phyloP scores from a whole-genome alignment of 2,113 vertebrate genomes.

The Ochotona curzoniae region DNA sequence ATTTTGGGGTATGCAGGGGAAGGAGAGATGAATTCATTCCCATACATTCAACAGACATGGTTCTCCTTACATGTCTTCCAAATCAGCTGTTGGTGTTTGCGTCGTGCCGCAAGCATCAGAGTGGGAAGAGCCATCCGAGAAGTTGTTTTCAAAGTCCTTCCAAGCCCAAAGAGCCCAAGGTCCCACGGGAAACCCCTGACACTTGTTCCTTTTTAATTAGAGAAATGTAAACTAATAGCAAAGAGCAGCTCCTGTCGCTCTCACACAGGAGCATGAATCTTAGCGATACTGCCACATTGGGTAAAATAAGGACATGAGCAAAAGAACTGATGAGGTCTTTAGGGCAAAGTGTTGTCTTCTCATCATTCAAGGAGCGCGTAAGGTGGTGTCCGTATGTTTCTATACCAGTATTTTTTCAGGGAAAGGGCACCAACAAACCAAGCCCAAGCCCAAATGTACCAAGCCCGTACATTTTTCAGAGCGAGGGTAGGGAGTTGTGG shows the following conservation, averaged over 20 bases:
- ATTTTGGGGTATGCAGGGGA: neutral
- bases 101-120: neutral
- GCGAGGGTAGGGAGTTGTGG: no score
- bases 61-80: neutral
- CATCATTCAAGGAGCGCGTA: neutral
- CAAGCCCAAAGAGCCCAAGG: neutral
- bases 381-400: neutral
- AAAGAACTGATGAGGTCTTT: neutral
- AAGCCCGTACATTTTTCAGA: neutral
- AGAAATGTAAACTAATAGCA: neutral
- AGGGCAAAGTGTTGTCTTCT: neutral
- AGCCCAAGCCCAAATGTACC: no score
- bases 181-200: neutral
- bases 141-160: neutral
- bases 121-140: neutral
- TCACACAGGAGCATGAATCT: neutral
- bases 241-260: neutral
- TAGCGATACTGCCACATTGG: neutral
- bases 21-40: neutral
- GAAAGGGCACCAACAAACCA: fast-evolving
- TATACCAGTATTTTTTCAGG: neutral
- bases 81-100: neutral
- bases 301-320: neutral
- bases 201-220: neutral
- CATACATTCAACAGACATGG: neutral